Evolutionary conservation across 2,888 invertebrate species (phyloP).

Genomic region (Drosophila glabriapex): DNA sequence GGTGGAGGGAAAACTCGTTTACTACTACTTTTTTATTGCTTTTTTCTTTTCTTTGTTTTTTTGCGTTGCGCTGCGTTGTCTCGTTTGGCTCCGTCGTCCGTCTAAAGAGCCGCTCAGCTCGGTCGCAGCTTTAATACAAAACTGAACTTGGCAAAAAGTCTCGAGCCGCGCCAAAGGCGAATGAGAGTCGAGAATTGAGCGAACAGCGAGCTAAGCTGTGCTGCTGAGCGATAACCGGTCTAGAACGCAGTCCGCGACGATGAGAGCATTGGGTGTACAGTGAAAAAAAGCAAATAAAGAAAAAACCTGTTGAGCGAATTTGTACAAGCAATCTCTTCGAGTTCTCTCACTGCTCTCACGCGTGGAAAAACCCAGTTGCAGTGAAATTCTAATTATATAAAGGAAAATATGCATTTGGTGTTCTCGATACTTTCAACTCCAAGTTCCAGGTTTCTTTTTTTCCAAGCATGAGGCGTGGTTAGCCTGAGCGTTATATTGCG

Average conservation of each 20-base stretch:
- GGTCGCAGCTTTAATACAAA: conserved; percentile 59
- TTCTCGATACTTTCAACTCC: conserved; percentile 7
- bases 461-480: conserved; percentile 24
- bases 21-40: conserved; percentile 20
- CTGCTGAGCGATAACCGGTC: conserved; percentile 48
- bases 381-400: conserved; percentile 52
- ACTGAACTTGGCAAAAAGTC: conserved; percentile 62
- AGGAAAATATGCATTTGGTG: conserved; percentile 25
- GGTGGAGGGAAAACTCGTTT: conserved; percentile 30
- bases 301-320: conserved; percentile 31
- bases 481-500: conserved; percentile 9
- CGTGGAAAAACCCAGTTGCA: conserved; percentile 58
- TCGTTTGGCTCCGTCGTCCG: conserved; percentile 22
- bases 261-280: conserved; percentile 30
- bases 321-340: background rate
- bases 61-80: conserved; percentile 32
- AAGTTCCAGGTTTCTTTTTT: conserved; percentile 3
- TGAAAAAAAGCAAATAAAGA: background rate
- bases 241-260: conserved; percentile 4
- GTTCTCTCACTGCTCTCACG: conserved; percentile 12
- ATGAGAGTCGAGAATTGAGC: conserved; percentile 20
- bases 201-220: conserved; percentile 9
- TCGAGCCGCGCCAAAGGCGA: conserved; percentile 26
- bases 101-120: conserved; percentile 59
- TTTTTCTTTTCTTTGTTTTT: conserved; percentile 3